A percentile compares a stretch with the other conserved stretches of the same genome.
Conservation (phyloP, 2,888 invertebrate genomes). For the Linnaemya vulpina region DNA sequence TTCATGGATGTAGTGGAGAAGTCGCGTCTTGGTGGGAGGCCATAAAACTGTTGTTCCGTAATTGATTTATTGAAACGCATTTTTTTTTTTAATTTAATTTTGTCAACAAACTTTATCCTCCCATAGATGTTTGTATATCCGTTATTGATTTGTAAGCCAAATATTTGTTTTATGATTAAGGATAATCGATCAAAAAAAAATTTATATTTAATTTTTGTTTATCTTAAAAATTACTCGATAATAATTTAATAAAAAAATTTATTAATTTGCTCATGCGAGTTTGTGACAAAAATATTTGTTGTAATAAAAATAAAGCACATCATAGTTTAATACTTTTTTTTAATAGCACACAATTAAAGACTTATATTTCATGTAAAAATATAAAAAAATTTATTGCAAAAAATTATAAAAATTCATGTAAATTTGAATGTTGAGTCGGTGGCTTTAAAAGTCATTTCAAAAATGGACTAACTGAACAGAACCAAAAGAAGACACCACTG, state of each 20-base stretch:
- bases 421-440: constrained; percentile 20
- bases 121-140: constrained; percentile 7
- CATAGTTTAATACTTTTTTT: not conserved
- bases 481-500: too few relatives aligned
- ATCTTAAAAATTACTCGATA: constrained; percentile 26
- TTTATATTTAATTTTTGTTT: constrained; percentile 52
- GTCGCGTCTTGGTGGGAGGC: too few relatives aligned
- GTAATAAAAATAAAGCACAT: constrained; percentile 2
- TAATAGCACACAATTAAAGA: not conserved
- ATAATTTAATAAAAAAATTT: not conserved
- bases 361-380: not conserved
- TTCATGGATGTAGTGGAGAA: too few relatives aligned
- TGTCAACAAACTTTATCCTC: not conserved
- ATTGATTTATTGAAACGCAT: not conserved
- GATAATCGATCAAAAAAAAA: constrained; percentile 19
- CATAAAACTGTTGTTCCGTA: not conserved
- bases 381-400: not conserved
- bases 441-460: too few relatives aligned
- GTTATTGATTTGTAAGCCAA: constrained; percentile 6
- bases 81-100: not conserved
- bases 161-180: constrained; percentile 3
- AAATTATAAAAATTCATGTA: constrained; percentile 54
- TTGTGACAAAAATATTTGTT: constrained; percentile 28
- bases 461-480: too few relatives aligned
- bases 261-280: not conserved